Evolutionary conservation across 1,140 invertebrate genomes (phyloP), one percentile per base, ranked within the genome.

Genomic region (Ceratosolen solmsi): DNA sequence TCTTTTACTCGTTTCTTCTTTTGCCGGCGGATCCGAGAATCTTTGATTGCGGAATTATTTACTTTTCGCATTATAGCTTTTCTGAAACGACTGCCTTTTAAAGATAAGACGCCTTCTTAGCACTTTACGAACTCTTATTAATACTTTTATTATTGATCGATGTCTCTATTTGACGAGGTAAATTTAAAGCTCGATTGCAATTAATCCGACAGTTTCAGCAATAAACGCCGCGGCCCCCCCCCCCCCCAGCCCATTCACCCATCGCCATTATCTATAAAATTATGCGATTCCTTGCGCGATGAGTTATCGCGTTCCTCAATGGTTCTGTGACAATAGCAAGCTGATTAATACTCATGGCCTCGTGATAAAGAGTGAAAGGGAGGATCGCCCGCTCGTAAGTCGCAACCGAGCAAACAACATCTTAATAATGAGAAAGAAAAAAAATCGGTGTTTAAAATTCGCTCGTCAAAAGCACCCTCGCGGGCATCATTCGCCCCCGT

Each of bases 381-480:
- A 4, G 41, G 41, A 46, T 46, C 9, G 27, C 22, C 17, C 38
- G 30, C 13, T 20, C 15, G 38, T 36, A 41, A 72, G 78, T 77
- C 58, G 56, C 33, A 33, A 1, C 36, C 41, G 46, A 84, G 54
- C 46, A 41, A 56, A 25, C 25, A 46, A 25, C 33, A 15, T 25
- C 33, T 84, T 78, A 81, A 81, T 78, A 78, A 78, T 80, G 63
- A 74, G 78, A 68, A 74, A 65, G n/a, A n/a, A n/a, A n/a, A n/a
- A n/a, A n/a, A n/a, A n/a, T n/a, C 30, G 63, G 70, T 38, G 38
- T 77, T 76, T 41, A 68, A 80, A 76, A 80, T 33, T 73, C 78
- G 49, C 49, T 41, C 56, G 51, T 71, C 63, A 30, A 76, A 70
- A 76, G 82, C 54, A 65, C 38, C 30, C 15, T 30, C 15, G 3